phyloP scores from a whole-genome alignment of 2,113 vertebrate genomes.

The Amphiprion percula region DNA sequence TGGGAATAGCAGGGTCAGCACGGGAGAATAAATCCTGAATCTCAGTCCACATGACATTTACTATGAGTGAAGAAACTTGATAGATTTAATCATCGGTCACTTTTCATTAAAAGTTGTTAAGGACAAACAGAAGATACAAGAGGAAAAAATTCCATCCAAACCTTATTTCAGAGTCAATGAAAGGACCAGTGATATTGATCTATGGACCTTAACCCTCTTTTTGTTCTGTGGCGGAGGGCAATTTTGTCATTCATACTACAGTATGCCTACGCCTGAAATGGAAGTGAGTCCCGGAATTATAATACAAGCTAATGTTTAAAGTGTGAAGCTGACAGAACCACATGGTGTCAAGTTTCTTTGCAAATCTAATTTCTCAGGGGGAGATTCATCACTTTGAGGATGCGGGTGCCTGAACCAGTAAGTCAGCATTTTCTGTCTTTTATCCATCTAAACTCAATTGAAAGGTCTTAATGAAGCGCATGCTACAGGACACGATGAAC shows the following conservation, averaged over 20 bases:
- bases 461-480: conserved; percentile 66
- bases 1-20: conserved; percentile 54
- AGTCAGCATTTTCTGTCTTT: conserved; percentile 75
- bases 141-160: conserved; percentile 51
- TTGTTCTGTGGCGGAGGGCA: conserved; percentile 62
- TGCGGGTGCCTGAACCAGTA: conserved; percentile 51
- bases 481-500: conserved; percentile 50
- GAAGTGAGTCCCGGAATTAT: conserved; percentile 69
- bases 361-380: conserved; percentile 69
- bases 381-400: conserved; percentile 68
- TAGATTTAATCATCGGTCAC: conserved; percentile 67
- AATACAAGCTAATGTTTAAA: conserved; percentile 66
- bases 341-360: conserved; percentile 69
- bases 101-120: conserved; percentile 74
- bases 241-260: conserved; percentile 78
- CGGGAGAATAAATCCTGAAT: conserved; percentile 61
- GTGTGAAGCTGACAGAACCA: conserved; percentile 48
- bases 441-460: conserved; percentile 63
- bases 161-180: conserved; percentile 64
- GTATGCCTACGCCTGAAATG: conserved; percentile 40
- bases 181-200: conserved; percentile 75
- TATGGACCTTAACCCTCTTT: conserved; percentile 56
- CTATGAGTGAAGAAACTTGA: conserved; percentile 54
- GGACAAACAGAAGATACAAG: conserved; percentile 63
- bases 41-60: conserved; percentile 53